Base-by-base conservation (phyloP, 2,797 vertebrate genomes). In the Gadopsis bispinosus region DNA sequence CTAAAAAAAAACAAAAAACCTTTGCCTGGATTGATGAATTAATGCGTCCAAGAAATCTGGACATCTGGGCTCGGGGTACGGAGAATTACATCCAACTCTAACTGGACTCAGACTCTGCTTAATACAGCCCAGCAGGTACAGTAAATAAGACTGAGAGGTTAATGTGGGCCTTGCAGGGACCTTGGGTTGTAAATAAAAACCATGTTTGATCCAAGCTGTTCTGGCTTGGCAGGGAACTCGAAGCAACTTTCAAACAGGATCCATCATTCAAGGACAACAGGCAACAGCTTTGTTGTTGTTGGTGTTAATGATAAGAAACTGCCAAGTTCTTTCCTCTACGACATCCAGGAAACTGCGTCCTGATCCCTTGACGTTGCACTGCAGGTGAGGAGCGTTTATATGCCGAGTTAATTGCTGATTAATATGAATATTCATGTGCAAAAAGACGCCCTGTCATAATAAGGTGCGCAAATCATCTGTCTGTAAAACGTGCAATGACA, bases 21-120 rank as follows among this genome's bases (percentile, higher is more conserved):
- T 85, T 75, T 48, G 66, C 77, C 65, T 72, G 71, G 65, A 87
- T 63, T 83, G 83, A 89, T 86, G 85, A 90, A 90, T 87, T 80
- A 84, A 87, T 84, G 88, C 29, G 29, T 79, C 58, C 33, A 73
- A 87, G 80, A 83, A 80, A 85, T 69, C 45, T 85, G 75, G 83
- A 90, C 90, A 91, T 88, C 58, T 89, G 87, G 75, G 77, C 77
- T 58, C n/a, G 8, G 41, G 50, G 56, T 75, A 47, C 22, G 41
- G 53, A 79, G 80, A 89, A 77, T 79, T 83, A 78, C 69, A 71
- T 84, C 77, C 76, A 77, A 51, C 73, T 82, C 80, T 69, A 80
- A 73, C 69, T 80, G 81, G 83, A 76, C 66, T 85, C 75, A 55
- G 85, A n/a, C 69, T 66, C 20, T 35, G 64, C 53, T 67, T 88